Conservation (phyloP, 2,113 vertebrate species). For the Climacteris rufus region DNA sequence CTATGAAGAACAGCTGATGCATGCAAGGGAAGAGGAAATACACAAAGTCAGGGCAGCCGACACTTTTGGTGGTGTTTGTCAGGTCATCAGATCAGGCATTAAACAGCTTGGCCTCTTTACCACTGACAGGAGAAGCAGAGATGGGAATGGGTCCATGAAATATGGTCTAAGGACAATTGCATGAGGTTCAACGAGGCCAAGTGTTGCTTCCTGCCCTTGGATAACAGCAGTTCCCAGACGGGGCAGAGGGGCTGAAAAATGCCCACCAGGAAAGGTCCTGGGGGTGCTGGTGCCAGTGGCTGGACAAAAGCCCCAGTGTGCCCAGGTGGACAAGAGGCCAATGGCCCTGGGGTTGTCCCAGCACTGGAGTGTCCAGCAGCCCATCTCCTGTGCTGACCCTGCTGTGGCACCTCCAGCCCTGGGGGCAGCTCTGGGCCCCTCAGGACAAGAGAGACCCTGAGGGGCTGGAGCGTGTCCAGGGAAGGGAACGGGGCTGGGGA, state of each 20-base stretch:
- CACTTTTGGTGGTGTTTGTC: neutral
- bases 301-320: neutral
- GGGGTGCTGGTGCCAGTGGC: neutral
- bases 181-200: rapidly evolving
- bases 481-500: neutral
- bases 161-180: neutral
- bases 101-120: neutral
- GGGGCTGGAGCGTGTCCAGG: neutral
- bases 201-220: neutral
- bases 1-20: constrained; percentile 61
- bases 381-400: neutral
- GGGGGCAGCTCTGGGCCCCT: neutral
- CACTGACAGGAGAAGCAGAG: neutral
- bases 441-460: neutral
- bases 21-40: neutral
- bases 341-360: neutral
- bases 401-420: neutral
- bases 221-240: neutral
- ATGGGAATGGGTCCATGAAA: neutral
- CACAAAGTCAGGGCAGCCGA: neutral
- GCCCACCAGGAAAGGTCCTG: neutral
- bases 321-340: neutral
- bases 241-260: neutral
- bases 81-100: neutral
- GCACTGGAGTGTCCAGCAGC: neutral